Base-by-base conservation (phyloP, 1,140 invertebrate species). In the Gryon sp. region DNA sequence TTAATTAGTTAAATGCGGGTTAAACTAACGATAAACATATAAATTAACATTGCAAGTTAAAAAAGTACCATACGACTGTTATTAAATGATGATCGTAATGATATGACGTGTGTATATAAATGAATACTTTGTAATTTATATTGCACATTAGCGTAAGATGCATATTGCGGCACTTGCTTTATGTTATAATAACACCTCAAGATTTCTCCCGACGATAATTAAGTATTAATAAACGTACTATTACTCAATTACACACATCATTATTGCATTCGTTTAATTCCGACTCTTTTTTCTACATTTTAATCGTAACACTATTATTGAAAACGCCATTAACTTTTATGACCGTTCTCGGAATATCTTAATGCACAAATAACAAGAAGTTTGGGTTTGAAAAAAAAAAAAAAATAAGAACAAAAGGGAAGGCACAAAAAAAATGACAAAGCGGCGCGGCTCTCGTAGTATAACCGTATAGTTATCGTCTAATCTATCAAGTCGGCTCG, bases 401-500 rank as follows among this genome's bases (percentile, higher is more conserved):
- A n/a, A n/a, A n/a, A n/a, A n/a, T n/a, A n/a, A n/a, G n/a, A n/a
- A n/a, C n/a, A n/a, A n/a, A n/a, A n/a, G n/a, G n/a, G n/a, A n/a
- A n/a, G n/a, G n/a, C n/a, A n/a, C n/a, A n/a, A n/a, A n/a, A 70
- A 70, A 69, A 73, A 74, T 74, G 59, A 48, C 69, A 74, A 74
- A 59, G 32, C 57, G 32, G 46, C 15, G 34, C 48, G n/a, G 57
- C 68, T 70, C 45, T 59, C 46, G 68, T 20, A 5, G 41, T 41
- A 15, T 20, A n/a, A 73, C 46, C 50, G 40, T 73, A 73, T 57
- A 73, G 50, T 72, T 72, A 72, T 72, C 68, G 57, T 55, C 36
- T 57, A 63, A 72, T 72, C 48, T 52, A 72, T 72, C 68, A 55
- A 28, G 52, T 55, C 22, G 66, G 46, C 46, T 52, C 14, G 36